Evolutionary conservation across 64 coral and sea anemone genomes (phyloP).

Genomic region (Pachyseris speciosa): DNA sequence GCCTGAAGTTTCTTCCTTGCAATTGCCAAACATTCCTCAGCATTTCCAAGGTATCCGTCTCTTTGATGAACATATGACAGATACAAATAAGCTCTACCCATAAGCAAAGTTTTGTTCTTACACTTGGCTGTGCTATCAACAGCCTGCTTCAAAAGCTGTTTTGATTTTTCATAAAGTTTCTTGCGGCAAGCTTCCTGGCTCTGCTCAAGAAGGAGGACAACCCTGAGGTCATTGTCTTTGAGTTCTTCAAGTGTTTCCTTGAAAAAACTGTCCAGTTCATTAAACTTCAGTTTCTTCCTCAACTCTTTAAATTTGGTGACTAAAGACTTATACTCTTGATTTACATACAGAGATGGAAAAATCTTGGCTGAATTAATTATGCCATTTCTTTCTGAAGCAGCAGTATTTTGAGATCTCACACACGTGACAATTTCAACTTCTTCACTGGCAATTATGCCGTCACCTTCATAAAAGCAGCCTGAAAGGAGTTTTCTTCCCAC

Average conservation of each 20-base stretch:
- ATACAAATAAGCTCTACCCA: slow-evolving; percentile 84
- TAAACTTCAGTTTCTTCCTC: slow-evolving; percentile 39
- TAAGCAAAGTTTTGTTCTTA: slow-evolving; percentile 84
- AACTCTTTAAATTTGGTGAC: slow-evolving; percentile 64
- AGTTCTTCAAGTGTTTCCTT: slow-evolving; percentile 44
- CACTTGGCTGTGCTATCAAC: slow-evolving; percentile 73
- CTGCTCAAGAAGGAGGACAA: slow-evolving; percentile 81
- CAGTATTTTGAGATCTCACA: neutral
- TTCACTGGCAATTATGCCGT: slow-evolving; percentile 48
- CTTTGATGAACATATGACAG: slow-evolving; percentile 88
- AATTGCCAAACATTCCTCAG: slow-evolving; percentile 90
- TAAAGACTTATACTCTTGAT: slow-evolving; percentile 67
- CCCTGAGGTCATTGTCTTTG: slow-evolving; percentile 65
- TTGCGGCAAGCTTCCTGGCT: slow-evolving; percentile 73
- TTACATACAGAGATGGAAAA: slow-evolving; percentile 68
- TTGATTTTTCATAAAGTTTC: slow-evolving; percentile 70
- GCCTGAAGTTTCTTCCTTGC: slow-evolving; percentile 84
- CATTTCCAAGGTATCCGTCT: slow-evolving; percentile 84
- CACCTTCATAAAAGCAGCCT: neutral
- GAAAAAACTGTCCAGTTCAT: slow-evolving; percentile 76
- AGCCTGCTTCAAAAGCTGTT: slow-evolving; percentile 88
- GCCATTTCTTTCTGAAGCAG: neutral
- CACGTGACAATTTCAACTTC: slow-evolving; percentile 58
- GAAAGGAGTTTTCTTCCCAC: neutral
- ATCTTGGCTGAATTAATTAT: slow-evolving; percentile 21